Base-by-base conservation (phyloP, 2,797 vertebrate species). In the Falco biarmicus region DNA sequence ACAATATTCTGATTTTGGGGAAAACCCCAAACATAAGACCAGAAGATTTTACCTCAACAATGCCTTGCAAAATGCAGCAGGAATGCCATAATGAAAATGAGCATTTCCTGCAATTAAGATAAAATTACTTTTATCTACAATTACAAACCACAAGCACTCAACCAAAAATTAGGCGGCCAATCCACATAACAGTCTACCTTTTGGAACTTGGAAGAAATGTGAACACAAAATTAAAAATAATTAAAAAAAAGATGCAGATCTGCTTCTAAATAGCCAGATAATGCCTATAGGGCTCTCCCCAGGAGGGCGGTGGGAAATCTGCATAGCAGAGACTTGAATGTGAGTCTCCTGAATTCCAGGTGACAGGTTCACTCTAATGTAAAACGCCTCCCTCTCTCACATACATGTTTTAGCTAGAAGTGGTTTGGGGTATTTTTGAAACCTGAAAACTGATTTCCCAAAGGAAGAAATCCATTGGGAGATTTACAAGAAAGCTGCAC, bases 161-260 rank as follows among this genome's bases (percentile, higher is more conserved):
- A 41, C 4, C 13, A 32, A 84, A 83, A 54, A 25, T 14, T 9
- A 54, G 12, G 22, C n/a, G 80, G 15, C 4, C 2, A 45, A 32
- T 26, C 20, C 25, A 68, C 25, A 60, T 10, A 1, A 9, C 25
- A 11, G 5, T 68, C 3, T 28, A 4, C 22, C 15, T 21, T 65
- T 51, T 9, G 41, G 10, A 65, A 50, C 17, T 19, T 14, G 2
- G 10, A 66, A 81, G 7, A 59, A 66, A 59, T 3, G 5, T 32
- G 6, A 53, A 64, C 53, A 29, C 5, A 65, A 43, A 43, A 43
- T 43, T 15, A 43, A 43, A 43, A 43, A 43, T 43, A 43, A 34
- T 8, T 3, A 2, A 2, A 32, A 8, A 13, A 15, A 15, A 54
- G 13, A 19, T 12, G 9, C 8, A 84, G 24, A 26, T 1, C 0